phyloP scores from a whole-genome alignment of 2,113 vertebrate species.

The Galeopterus variegatus region DNA sequence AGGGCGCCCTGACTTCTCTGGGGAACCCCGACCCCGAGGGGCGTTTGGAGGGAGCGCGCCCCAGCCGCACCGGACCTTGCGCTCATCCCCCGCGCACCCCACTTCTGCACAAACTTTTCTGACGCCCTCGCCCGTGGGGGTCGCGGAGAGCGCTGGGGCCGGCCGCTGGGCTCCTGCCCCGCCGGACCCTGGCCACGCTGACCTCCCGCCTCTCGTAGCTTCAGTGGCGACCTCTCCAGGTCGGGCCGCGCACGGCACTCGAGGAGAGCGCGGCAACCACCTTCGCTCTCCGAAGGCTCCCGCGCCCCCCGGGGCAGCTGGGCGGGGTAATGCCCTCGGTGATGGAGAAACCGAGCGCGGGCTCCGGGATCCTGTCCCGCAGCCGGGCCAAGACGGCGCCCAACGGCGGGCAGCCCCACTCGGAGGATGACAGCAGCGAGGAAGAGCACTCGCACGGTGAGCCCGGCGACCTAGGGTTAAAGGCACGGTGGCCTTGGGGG shows the following conservation, averaged over 20 bases:
- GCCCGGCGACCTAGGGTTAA: conserved; percentile 68
- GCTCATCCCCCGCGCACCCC: conserved; percentile 57
- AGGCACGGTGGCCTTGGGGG: not conserved
- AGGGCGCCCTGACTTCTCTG: conserved; percentile 8
- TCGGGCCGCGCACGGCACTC: conserved; percentile 66
- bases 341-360: conserved; percentile 93
- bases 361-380: conserved; percentile 93
- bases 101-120: conserved; percentile 84
- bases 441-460: conserved; percentile 90
- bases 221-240: conserved; percentile 84
- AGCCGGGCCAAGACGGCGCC: conserved; percentile 94
- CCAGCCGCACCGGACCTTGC: conserved; percentile 31
- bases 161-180: conserved; percentile 54
- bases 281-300: conserved; percentile 66
- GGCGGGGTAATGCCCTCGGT: conserved; percentile 92
- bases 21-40: conserved; percentile 49
- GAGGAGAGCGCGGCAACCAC: conserved; percentile 77
- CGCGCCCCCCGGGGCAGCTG: conserved; percentile 69
- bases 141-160: conserved; percentile 57
- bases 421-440: conserved; percentile 91
- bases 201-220: conserved; percentile 78
- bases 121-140: conserved; percentile 76
- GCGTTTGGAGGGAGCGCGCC: not conserved
- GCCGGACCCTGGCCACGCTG: conserved; percentile 77
- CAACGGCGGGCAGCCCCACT: conserved; percentile 91